These are phyloP conservation scores for Eremobia ochroleuca DNA, from an alignment of 2,888 invertebrate species.

Conservation along the genomic window DNA sequence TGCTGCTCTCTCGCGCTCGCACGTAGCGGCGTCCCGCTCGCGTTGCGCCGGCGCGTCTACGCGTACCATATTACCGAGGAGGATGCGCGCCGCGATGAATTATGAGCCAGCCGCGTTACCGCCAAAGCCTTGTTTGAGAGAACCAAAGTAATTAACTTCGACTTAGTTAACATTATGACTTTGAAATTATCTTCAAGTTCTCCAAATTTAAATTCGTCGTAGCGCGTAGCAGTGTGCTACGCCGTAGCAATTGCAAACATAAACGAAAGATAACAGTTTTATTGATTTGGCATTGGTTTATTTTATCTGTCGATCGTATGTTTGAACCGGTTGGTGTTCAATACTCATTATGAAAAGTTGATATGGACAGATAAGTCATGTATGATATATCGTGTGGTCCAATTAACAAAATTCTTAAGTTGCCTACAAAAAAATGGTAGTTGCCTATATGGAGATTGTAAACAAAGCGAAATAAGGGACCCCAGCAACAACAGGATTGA, in stretches of 20 bases:
- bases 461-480: neutral
- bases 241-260: conserved; percentile 65
- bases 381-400: conserved; percentile 62
- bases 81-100: conserved; percentile 84
- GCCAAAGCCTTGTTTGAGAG: conserved; percentile 90
- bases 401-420: conserved; percentile 13
- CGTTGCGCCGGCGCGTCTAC: conserved; percentile 88
- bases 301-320: conserved; percentile 51
- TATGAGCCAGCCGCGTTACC: conserved; percentile 86
- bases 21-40: conserved; percentile 73
- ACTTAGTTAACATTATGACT: conserved; percentile 86
- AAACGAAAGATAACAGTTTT: conserved; percentile 40
- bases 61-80: conserved; percentile 80
- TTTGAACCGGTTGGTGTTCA: conserved; percentile 58
- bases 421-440: neutral
- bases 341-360: conserved; percentile 65
- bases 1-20: conserved; percentile 68
- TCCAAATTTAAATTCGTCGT: conserved; percentile 69
- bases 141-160: conserved; percentile 89
- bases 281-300: conserved; percentile 58
- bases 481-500: neutral
- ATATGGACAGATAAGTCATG: conserved; percentile 59
- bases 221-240: conserved; percentile 73
- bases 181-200: conserved; percentile 74
- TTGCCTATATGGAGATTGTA: neutral